Evolutionary conservation across 2,113 vertebrate genomes (phyloP), one percentile per base, ranked within the genome.

Genomic region (Trematomus loennbergii): DNA sequence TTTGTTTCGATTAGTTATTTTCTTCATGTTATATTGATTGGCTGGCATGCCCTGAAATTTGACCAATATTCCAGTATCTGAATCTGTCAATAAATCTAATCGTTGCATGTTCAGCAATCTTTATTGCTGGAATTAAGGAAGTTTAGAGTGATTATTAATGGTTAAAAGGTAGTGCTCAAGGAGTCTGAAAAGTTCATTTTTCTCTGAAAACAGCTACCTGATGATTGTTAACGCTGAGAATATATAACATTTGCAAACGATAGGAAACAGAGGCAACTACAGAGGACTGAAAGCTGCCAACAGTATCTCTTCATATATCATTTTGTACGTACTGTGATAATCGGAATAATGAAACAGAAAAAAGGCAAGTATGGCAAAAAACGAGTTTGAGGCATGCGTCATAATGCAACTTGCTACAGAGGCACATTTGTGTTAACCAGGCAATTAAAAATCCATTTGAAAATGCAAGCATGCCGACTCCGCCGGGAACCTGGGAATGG

Each of bases 361-460:
- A 22, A 70, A 58, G 40, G 12, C 12, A 22, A 13, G 10, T 12
- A 29, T 7, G 8, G 15, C 25, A 0, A 4, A 49, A 59, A 48
- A 43, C 0, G 9, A 58, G 18, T 53, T 4, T 18, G 64, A 43
- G 40, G 20, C 15, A 11, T 63, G 52, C 81, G 29, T 55, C n/a
- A 50, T 33, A 4, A 15, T 20, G 20, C 12, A 52, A 7, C 43
- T 67, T 53, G 5, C 49, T 64, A 54, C 11, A 58, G 57, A 46
- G 17, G 46, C 74, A 71, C 76, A 67, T 86, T 65, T 52, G 36
- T 62, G 22, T 71, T 74, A 72, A 77, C n/a, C 55, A 82, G 65
- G 12, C 62, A 80, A 74, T 89, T 85, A 87, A 78, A 89, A 85
- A 53, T 67, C 60, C 77, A 75, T 72, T 80, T 78, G 53, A 71